Percentiles rank a stretch among this genome's conserved stretches.
phyloP scores from a whole-genome alignment of 1,140 invertebrate genomes.

The Trachelipus rathkii region DNA sequence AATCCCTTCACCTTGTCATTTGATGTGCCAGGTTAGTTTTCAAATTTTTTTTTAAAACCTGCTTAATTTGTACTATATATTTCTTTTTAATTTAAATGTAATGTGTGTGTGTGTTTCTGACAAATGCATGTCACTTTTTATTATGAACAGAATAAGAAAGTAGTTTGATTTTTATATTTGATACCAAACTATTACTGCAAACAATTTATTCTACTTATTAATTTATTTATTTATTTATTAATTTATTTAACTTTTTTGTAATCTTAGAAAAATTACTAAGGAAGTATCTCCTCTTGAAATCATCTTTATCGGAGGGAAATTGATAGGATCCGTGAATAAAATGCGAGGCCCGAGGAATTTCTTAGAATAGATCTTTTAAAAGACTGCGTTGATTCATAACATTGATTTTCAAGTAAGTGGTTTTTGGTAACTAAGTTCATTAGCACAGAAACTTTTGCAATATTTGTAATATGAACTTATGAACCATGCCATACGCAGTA shows the following conservation, averaged over 20 bases:
- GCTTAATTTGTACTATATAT: no score
- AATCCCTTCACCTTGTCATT: not conserved
- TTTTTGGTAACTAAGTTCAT: not conserved
- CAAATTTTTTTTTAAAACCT: no score
- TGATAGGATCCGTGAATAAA: constrained; percentile 34
- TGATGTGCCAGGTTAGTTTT: not conserved
- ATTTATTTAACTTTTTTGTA: not conserved
- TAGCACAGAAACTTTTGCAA: no score
- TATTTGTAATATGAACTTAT: no score
- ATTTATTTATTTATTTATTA: not conserved
- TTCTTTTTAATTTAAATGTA: no score
- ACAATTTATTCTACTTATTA: no score
- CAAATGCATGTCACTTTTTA: no score
- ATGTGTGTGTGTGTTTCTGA: no score
- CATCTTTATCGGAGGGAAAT: constrained; percentile 18
- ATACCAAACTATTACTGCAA: no score
- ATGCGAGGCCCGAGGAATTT: constrained; percentile 32
- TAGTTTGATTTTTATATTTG: no score
- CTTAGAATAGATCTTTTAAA: constrained; percentile 24
- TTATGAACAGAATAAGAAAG: no score
- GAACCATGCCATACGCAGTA: no score
- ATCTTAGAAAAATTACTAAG: not conserved
- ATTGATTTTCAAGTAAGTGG: constrained; percentile 34
- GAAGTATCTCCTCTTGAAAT: constrained; percentile 20
- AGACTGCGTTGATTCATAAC: constrained; percentile 22